A percentile compares a stretch with the other conserved stretches of the same genome.
Evolutionary conservation across 2,888 invertebrate genomes (phyloP).

Genomic region (Polietes domitor): DNA sequence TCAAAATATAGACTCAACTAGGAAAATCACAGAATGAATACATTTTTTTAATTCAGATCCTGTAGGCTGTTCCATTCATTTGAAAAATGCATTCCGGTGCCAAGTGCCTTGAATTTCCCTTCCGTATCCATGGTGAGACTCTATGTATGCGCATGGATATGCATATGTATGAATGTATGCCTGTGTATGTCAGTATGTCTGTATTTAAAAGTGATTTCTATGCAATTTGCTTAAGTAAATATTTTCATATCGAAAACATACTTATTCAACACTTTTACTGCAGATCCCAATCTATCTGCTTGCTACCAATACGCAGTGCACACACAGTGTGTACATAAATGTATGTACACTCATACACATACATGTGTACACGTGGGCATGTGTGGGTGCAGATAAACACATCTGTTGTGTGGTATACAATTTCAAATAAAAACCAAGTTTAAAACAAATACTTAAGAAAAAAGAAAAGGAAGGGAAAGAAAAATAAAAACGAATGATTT

Average conservation of each 20-base stretch:
- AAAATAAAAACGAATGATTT: neutral
- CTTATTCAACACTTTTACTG: slow-evolving; percentile 61
- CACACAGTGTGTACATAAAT: neutral
- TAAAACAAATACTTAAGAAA: slow-evolving; percentile 58
- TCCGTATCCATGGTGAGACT: neutral
- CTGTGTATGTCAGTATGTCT: slow-evolving; percentile 32
- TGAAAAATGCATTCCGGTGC: too few relatives aligned
- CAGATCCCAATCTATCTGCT: slow-evolving; percentile 37
- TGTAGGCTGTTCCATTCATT: too few relatives aligned
- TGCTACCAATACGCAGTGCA: neutral
- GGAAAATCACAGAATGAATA: too few relatives aligned
- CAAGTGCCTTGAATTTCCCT: neutral
- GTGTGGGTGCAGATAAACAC: slow-evolving; percentile 47
- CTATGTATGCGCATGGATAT: neutral
- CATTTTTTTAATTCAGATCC: too few relatives aligned
- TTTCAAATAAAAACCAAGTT: slow-evolving; percentile 58
- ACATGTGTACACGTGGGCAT: neutral
- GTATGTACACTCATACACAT: neutral
- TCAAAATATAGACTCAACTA: too few relatives aligned
- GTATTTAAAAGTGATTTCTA: slow-evolving; percentile 64
- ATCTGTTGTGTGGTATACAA: slow-evolving; percentile 55
- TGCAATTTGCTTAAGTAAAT: slow-evolving; percentile 66
- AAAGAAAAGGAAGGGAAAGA: slow-evolving; percentile 36
- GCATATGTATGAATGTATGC: slow-evolving; percentile 5
- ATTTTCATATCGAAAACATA: slow-evolving; percentile 63